Base-by-base conservation (phyloP, 2,113 vertebrate species). In the Fulmarus glacialis region DNA sequence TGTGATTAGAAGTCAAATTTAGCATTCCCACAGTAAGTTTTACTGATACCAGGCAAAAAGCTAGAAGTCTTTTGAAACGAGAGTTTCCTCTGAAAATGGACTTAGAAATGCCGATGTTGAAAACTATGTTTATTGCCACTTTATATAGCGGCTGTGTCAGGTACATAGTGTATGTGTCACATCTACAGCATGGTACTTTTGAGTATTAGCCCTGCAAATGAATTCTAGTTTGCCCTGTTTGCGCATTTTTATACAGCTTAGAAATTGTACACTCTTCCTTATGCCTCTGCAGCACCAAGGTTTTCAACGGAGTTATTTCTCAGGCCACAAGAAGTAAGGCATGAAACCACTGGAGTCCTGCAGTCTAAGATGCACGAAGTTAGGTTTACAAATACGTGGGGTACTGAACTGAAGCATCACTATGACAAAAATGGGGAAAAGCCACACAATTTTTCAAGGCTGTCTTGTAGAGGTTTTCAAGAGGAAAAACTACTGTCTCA, bases 121-220 rank as follows among this genome's bases (percentile, higher is more conserved):
- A 62, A 74, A 12, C 5, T 15, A 1, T 32, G 8, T 42, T 68
- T 80, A 24, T 30, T n/a, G 36, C 11, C 11, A 5, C 20, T 32
- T 52, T 43, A 34, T 27, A 15, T 7, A 66, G n/a, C 1, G 2
- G 32, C 36, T 1, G 3, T 13, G 19, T 34, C 48, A 43, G 40
- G 47, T 38, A 32, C 1, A 0, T 29, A 38, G 18, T 12, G 2
- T 4, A 20, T 2, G 12, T 9, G 4, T 21, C 53, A 29, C 29
- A 30, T 11, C 29, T 42, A 30, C 36, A n/a, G 19, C 23, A 2
- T 2, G 12, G n/a, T 22, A 80, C 40, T 42, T 38, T 30, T 12
- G 21, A 30, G 42, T 5, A 29, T 20, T 82, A 75, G 75, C 42
- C 56, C 36, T 47, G 34, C 29, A 42, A 26, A 47, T 11, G 15